These are phyloP conservation scores for Origma solitaria DNA, from an alignment of 2,113 vertebrate species.

Conservation along the genomic window DNA sequence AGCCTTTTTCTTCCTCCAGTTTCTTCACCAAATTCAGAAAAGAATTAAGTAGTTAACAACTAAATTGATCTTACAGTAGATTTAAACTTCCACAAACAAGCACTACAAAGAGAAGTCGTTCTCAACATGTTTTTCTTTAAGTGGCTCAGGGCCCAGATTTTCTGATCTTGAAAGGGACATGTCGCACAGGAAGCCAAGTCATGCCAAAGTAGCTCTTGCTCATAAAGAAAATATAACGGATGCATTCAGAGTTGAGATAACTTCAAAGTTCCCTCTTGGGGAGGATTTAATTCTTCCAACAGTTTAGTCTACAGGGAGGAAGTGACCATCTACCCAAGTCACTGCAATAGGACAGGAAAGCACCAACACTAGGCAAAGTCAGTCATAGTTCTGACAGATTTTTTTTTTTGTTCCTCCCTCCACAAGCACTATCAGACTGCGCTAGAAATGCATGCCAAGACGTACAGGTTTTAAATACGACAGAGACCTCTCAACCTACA, in stretches of 20 bases:
- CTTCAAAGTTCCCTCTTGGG: constrained; percentile 22
- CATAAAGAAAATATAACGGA: not conserved
- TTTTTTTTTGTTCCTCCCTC: not conserved
- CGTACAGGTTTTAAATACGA: not conserved
- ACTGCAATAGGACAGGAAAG: not conserved
- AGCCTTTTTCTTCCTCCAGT: not conserved
- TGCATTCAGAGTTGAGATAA: constrained; percentile 1
- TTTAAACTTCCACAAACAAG: not conserved
- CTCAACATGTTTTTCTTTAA: not conserved
- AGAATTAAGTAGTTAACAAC: not conserved
- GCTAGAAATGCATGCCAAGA: not conserved
- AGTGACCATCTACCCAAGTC: not conserved
- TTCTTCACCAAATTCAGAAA: not conserved
- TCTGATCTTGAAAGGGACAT: constrained; percentile 4
- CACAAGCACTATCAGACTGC: not conserved
- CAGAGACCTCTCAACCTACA: not conserved
- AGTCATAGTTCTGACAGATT: not conserved
- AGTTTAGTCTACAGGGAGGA: not conserved
- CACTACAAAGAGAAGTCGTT: not conserved
- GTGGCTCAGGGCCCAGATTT: constrained; percentile 17
- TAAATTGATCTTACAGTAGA: not conserved
- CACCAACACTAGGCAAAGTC: not conserved
- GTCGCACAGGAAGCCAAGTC: constrained; percentile 1
- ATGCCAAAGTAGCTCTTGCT: not conserved
- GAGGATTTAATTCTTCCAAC: constrained; percentile 21